Conservation (phyloP, 2,113 vertebrate species). For the Dinomys branickii region DNA sequence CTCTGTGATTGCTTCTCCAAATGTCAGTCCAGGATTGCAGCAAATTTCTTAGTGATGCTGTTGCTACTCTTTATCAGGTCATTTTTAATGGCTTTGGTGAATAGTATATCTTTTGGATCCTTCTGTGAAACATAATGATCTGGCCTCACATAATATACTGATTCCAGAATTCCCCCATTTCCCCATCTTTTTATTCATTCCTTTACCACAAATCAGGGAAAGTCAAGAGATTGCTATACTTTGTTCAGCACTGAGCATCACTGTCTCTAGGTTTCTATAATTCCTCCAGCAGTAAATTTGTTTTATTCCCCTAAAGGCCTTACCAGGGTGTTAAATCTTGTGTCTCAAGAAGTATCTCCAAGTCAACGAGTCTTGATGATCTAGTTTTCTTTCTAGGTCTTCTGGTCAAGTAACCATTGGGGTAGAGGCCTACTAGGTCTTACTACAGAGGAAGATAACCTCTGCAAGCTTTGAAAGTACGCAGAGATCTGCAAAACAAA, state of each 20-base stretch:
- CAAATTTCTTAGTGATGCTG: background rate
- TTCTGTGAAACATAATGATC: background rate
- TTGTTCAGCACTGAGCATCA: background rate
- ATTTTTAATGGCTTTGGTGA: background rate
- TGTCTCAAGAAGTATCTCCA: background rate
- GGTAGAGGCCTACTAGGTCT: background rate
- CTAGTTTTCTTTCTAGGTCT: background rate
- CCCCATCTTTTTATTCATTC: background rate
- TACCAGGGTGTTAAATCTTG: background rate
- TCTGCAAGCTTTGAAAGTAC: conserved; percentile 3
- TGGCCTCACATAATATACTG: background rate
- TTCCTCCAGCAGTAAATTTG: background rate
- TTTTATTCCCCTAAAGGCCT: background rate
- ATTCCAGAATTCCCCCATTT: background rate
- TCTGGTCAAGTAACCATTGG: background rate
- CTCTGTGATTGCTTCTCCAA: background rate
- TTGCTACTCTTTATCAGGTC: background rate
- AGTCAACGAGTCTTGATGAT: conserved; percentile 39
- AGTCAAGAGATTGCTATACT: background rate
- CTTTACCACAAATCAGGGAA: background rate
- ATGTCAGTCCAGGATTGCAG: background rate
- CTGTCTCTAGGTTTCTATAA: conserved; percentile 13
- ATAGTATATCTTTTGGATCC: background rate
- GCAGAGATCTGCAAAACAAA: background rate
- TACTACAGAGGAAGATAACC: background rate